Evolutionary conservation across 2,888 invertebrate genomes (phyloP).

Genomic region (Blomia tropicalis): DNA sequence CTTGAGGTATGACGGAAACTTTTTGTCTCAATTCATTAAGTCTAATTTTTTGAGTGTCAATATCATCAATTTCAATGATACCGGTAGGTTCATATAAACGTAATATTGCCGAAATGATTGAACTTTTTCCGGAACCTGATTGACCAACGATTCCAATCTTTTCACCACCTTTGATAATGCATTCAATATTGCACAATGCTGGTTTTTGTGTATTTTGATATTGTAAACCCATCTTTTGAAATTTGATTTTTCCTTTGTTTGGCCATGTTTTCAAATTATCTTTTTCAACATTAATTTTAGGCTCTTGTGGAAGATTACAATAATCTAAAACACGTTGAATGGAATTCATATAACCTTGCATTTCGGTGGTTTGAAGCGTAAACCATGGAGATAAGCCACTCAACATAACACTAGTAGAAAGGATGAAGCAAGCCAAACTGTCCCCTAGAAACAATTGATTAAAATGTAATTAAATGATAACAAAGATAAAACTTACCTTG

Average conservation of each 20-base stretch:
- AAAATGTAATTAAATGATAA: no score
- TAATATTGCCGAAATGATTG: conserved; percentile 38
- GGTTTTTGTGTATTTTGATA: conserved; percentile 6
- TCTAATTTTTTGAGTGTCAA: conserved; percentile 44
- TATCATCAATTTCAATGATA: conserved; percentile 37
- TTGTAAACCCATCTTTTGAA: background rate
- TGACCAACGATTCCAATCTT: conserved; percentile 57
- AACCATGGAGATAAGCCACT: conserved; percentile 42
- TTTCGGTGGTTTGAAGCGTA: no score
- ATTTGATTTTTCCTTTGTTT: conserved; percentile 23
- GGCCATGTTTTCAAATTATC: conserved; percentile 39
- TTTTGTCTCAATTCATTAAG: conserved; percentile 40
- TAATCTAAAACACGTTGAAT: conserved; percentile 72
- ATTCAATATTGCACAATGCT: background rate
- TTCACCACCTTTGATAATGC: conserved; percentile 5
- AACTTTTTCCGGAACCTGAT: conserved; percentile 40
- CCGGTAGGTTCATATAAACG: conserved; percentile 38
- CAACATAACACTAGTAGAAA: conserved; percentile 46
- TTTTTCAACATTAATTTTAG: conserved; percentile 41
- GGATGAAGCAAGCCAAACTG: conserved; percentile 53
- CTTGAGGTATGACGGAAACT: conserved; percentile 40
- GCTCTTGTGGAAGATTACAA: conserved; percentile 54
- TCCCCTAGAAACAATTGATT: no score
- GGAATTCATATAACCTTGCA: conserved; percentile 35
- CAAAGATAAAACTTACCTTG: no score